Percentiles rank a stretch among this genome's conserved stretches.
phyloP scores from a whole-genome alignment of 2,888 invertebrate species.

The Diadegma fenestrale region DNA sequence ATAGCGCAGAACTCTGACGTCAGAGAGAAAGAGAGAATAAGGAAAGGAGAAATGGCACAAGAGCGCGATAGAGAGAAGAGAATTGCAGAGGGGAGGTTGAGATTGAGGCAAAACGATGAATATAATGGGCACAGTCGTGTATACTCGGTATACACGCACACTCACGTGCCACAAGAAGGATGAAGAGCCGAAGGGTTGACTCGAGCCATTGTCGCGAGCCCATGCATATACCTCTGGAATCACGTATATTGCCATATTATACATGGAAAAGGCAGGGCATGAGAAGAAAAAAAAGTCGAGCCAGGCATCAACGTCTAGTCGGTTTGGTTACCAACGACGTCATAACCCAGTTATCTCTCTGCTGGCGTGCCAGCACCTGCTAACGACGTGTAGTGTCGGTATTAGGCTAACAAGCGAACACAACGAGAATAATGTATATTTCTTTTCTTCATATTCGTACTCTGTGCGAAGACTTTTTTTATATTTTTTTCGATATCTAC shows the following conservation, averaged over 20 bases:
- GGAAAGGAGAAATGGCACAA: conserved; percentile 30
- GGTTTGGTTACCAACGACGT: conserved; percentile 76
- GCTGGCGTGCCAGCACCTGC: conserved; percentile 46
- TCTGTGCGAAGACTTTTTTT: not conserved
- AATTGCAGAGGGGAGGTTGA: conserved; percentile 27
- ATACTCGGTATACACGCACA: conserved; percentile 23
- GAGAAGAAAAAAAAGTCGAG: conserved; percentile 39
- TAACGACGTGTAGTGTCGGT: conserved; percentile 39
- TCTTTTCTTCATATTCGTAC: not conserved
- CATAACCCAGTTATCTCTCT: conserved; percentile 77
- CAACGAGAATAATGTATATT: conserved; percentile 9
- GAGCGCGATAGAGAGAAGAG: conserved; percentile 45
- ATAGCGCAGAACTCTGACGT: conserved; percentile 66
- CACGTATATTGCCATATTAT: conserved; percentile 8
- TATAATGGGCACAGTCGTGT: conserved; percentile 14
- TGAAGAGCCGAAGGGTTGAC: conserved; percentile 58
- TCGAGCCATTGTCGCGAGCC: conserved; percentile 63
- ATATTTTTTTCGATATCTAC: not conserved
- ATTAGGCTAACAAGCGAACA: conserved; percentile 53
- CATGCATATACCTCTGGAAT: conserved; percentile 6
- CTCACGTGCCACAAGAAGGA: conserved; percentile 27
- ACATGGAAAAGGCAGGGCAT: conserved; percentile 14
- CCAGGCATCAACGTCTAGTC: conserved; percentile 64
- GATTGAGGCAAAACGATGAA: conserved; percentile 48
- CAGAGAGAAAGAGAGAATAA: conserved; percentile 46